phyloP scores from a whole-genome alignment of 2,797 vertebrate species.

The Cynopterus sphinx region DNA sequence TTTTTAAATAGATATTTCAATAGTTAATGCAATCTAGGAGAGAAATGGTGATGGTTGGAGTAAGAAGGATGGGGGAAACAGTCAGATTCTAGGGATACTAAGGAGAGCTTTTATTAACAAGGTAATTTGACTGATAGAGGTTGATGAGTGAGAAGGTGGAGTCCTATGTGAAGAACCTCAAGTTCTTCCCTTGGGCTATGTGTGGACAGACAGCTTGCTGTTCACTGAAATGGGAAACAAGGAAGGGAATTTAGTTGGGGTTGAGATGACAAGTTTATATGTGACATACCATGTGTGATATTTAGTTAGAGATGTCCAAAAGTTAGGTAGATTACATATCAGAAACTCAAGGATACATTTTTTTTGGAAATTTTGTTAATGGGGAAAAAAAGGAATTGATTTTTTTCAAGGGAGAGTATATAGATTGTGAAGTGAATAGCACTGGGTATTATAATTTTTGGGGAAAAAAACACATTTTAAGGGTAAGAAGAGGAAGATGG shows the following conservation, averaged over 20 bases:
- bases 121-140: neutral
- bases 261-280: neutral
- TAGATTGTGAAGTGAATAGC: neutral
- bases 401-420: neutral
- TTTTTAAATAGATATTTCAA: neutral
- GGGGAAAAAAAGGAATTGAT: neutral
- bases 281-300: neutral
- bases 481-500: neutral
- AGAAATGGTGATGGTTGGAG: neutral
- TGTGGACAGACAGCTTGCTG: neutral
- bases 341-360: neutral
- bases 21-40: neutral
- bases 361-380: neutral
- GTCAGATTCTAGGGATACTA: neutral
- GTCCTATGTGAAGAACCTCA: neutral
- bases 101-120: neutral
- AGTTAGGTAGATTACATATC: neutral
- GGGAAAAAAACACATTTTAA: neutral
- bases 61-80: neutral
- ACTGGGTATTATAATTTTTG: neutral
- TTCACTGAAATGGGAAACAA: neutral
- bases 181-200: neutral
- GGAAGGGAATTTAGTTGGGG: neutral
- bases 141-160: neutral
- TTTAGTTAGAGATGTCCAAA: neutral